Evolutionary conservation across 1,140 invertebrate genomes (phyloP), one percentile per base, ranked within the genome.

Genomic region (Cydia amplana): DNA sequence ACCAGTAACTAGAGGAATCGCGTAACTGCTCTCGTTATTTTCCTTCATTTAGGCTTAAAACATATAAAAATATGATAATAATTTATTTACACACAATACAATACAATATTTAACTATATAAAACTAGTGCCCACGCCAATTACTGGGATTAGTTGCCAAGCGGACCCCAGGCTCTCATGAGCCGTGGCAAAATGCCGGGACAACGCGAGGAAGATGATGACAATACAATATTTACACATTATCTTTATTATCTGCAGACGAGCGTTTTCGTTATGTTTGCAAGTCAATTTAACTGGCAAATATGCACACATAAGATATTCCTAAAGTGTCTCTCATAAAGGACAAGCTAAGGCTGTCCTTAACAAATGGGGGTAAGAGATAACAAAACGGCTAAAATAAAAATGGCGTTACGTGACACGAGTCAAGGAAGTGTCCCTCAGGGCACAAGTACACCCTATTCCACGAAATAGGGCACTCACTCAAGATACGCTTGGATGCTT

Each of bases 401-500:
- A 70, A 70, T 70, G 63, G 36, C 63, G 64, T 67, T 82, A 85
- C 85, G 84, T 86, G 84, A 87, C 82, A 64, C 72, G 75, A 70
- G 74, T 60, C 72, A 46, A 28, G 55, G 65, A 55, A 73, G 25
- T 73, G 23, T 75, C 73, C 73, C 46, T 65, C 23, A 36, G 28
- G 65, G 65, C 32, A 60, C 55, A 18, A 70, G 65, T 36, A 36
- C 28, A 36, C 65, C 65, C 65, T 65, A 23, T 60, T 65, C 64
- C 23, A 18, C 18, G 63, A 75, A 74, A 77, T 79, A 60, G 78
- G 75, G 55, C 75, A 78, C 65, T 78, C 77, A 74, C 74, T 78
- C 77, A 79, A 75, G 78, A 77, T 74, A 77, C 67, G 75, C 55
- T n/a, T 63, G 51, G 32, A 10, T 36, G 65, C 65, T 70, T 40